Base-by-base conservation (phyloP, 1,140 invertebrate genomes). In the Halesus radiatus region DNA sequence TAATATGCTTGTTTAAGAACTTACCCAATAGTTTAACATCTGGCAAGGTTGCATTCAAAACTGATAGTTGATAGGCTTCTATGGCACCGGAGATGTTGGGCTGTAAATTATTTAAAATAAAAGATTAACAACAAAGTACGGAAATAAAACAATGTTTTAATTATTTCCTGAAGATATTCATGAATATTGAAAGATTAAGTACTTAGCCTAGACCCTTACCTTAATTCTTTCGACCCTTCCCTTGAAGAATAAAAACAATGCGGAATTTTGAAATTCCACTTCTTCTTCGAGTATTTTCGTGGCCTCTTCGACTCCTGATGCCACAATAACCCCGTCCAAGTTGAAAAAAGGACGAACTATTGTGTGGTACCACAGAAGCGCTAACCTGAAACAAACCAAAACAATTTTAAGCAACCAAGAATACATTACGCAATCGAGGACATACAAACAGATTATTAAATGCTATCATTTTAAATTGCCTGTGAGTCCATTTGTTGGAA, bases 311-410 rank as follows among this genome's bases (percentile, higher is more conserved):
- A 93, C 90, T 1, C 93, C 93, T 20, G 91, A 91, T 84, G 89
- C 86, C 0, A 92, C 89, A 84, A 93, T 92, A 26, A 85, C 88
- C 2, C 93, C 93, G 84, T 95, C 93, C 8, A 94, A 86, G 1
- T 92, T 92, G 84, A 94, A 94, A 85, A 94, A 94, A 45, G 94
- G 94, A 37, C 92, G 88, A 1, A 95, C 91, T 32, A 95, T 93
- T 2, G 94, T 94, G 83, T 95, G 93, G 85, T 94, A 95, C 93
- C 94, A 95, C 32, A 95, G 85, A 53, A 95, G 85, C 0, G 92
- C 90, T 78, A 95, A 89, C 16, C 93, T 94, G 78, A 72, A 85
- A 85, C 8, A n/a, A 66, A 26, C 16, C 2, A 66, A 7, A 72
- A 37, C 45, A 20, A 45, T 66, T 37, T 37, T 37, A 37, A 37